Conservation (phyloP, 2,797 vertebrate species). For the Aratinga solstitialis region DNA sequence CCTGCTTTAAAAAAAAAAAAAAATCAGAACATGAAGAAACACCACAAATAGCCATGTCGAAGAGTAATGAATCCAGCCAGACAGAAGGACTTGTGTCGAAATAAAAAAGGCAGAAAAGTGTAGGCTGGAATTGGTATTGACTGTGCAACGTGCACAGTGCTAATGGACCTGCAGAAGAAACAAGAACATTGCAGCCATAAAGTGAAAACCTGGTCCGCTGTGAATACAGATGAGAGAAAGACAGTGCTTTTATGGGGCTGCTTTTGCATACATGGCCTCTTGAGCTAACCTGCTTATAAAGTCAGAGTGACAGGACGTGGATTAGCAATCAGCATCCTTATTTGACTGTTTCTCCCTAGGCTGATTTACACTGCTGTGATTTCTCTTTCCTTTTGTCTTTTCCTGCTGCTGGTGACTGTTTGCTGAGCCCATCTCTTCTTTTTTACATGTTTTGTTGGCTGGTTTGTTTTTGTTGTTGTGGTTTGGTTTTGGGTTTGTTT, state of each 20-base stretch:
- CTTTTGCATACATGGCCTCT: neutral
- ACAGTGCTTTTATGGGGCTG: neutral
- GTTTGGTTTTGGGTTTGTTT: neutral
- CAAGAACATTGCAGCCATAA: conserved; percentile 37
- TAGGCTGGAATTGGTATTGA: neutral
- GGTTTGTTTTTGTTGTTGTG: neutral
- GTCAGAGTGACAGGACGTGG: conserved; percentile 25
- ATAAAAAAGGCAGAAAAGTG: conserved; percentile 25
- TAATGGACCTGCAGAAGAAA: conserved; percentile 53
- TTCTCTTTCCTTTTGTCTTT: neutral
- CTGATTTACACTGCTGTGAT: neutral
- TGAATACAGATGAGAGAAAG: conserved; percentile 56
- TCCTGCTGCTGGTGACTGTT: neutral
- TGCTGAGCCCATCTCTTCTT: neutral
- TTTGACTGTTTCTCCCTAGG: conserved; percentile 14
- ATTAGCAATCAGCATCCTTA: conserved; percentile 25
- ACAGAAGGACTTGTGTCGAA: conserved; percentile 13
- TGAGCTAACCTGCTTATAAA: conserved; percentile 1
- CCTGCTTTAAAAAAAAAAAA: conserved; percentile 7
- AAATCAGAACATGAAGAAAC: conserved; percentile 8
- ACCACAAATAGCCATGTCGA: neutral
- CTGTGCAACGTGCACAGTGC: neutral
- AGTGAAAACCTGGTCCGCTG: neutral
- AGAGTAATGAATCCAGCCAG: conserved; percentile 52
- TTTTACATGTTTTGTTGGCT: neutral